Evolutionary conservation across 2,113 vertebrate species (phyloP).

Genomic region (Ariopsis seemanni): DNA sequence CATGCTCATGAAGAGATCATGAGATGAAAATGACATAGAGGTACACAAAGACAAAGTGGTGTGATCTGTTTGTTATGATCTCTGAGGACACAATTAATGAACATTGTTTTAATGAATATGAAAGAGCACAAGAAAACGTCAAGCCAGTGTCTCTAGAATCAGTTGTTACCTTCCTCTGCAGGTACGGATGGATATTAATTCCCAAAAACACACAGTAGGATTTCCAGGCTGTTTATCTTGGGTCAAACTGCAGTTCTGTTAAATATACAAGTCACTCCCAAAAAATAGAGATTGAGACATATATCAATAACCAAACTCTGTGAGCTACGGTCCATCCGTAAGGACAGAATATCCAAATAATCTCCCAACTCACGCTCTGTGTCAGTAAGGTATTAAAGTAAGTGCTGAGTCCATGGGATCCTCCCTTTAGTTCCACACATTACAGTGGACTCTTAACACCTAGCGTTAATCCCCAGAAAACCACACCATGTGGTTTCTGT

Average conservation of each 20-base stretch:
- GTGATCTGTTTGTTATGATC: neutral
- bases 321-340: neutral
- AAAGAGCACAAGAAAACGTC: no score
- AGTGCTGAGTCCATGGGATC: neutral
- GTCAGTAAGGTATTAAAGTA: neutral
- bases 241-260: neutral
- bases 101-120: neutral
- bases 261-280: neutral
- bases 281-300: neutral
- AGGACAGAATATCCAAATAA: neutral
- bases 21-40: neutral
- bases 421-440: constrained; percentile 26
- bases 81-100: neutral
- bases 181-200: no score
- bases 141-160: no score
- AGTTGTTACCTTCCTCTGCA: no score
- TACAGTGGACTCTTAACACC: constrained; percentile 2
- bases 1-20: neutral
- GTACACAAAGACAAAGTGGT: constrained; percentile 6
- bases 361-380: neutral
- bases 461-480: neutral
- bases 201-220: neutral
- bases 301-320: neutral
- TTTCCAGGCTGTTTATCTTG: neutral
- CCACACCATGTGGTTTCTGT: neutral